These are phyloP conservation scores for Pristiophorus japonicus DNA, from an alignment of 2,113 vertebrate genomes.

Conservation along the genomic window DNA sequence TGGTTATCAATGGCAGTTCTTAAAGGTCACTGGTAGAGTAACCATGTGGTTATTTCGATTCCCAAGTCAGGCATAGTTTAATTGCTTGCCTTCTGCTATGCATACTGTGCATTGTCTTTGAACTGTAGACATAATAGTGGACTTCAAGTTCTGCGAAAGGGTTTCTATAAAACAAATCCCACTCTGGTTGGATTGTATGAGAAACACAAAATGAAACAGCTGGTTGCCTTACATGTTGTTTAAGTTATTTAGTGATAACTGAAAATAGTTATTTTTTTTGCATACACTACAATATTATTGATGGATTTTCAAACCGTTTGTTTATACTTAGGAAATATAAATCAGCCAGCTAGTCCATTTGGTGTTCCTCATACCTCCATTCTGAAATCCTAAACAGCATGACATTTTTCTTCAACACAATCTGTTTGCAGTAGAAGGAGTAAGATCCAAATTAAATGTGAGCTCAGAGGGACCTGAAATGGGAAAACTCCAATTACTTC, in stretches of 20 bases:
- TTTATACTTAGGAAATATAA: slow-evolving; percentile 30
- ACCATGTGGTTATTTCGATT: neutral
- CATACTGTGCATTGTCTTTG: neutral
- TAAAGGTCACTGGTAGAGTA: neutral
- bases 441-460: neutral
- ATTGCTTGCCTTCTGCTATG: neutral
- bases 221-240: slow-evolving; percentile 11
- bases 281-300: slow-evolving; percentile 15
- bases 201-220: slow-evolving; percentile 18
- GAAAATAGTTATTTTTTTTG: slow-evolving; percentile 9
- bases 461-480: neutral
- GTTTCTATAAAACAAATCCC: slow-evolving; percentile 1
- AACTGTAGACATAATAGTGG: neutral
- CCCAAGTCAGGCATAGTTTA: neutral
- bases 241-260: slow-evolving; percentile 22
- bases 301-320: slow-evolving; percentile 21
- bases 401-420: neutral
- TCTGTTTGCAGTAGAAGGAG: neutral
- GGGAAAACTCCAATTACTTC: neutral
- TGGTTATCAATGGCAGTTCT: neutral
- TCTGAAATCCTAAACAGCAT: neutral
- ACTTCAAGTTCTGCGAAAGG: neutral
- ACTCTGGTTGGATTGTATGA: neutral
- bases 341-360: slow-evolving; percentile 20
- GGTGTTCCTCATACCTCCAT: slow-evolving; percentile 22